Conservation (phyloP, 2,888 invertebrate genomes). For the Toxonevra muliebris region DNA sequence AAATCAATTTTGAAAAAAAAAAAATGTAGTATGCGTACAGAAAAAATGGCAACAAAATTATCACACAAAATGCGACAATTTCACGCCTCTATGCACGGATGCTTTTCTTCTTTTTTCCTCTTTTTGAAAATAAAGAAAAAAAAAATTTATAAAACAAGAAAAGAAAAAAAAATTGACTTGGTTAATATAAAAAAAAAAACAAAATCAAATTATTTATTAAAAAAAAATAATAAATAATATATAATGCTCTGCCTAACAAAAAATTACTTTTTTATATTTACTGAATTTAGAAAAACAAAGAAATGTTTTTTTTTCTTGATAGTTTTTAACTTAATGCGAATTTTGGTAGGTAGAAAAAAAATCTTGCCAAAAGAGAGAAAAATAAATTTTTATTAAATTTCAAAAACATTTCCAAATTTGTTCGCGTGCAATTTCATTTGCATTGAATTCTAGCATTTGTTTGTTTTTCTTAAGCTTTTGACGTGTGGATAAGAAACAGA, state of each 20-base stretch:
- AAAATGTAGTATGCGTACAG: neutral
- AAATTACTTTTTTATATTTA: slow-evolving; percentile 35
- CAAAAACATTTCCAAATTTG: too few relatives aligned
- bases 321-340: slow-evolving; percentile 37
- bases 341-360: too few relatives aligned
- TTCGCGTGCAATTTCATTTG: too few relatives aligned
- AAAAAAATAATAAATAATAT: slow-evolving; percentile 57
- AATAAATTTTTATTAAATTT: too few relatives aligned
- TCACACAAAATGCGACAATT: neutral
- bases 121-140: slow-evolving; percentile 14
- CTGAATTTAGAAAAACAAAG: neutral
- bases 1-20: slow-evolving; percentile 25
- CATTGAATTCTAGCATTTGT: too few relatives aligned
- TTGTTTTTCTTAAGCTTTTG: too few relatives aligned
- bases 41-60: neutral
- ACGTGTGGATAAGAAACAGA: too few relatives aligned
- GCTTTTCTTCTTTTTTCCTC: neutral
- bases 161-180: slow-evolving; percentile 34
- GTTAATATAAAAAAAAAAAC: slow-evolving; percentile 50
- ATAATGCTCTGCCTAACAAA: slow-evolving; percentile 49
- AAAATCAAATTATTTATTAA: slow-evolving; percentile 57
- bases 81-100: neutral
- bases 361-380: too few relatives aligned
- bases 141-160: slow-evolving; percentile 33
- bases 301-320: slow-evolving; percentile 26